Conservation (phyloP, 2,113 vertebrate species). For the Bos indicus region DNA sequence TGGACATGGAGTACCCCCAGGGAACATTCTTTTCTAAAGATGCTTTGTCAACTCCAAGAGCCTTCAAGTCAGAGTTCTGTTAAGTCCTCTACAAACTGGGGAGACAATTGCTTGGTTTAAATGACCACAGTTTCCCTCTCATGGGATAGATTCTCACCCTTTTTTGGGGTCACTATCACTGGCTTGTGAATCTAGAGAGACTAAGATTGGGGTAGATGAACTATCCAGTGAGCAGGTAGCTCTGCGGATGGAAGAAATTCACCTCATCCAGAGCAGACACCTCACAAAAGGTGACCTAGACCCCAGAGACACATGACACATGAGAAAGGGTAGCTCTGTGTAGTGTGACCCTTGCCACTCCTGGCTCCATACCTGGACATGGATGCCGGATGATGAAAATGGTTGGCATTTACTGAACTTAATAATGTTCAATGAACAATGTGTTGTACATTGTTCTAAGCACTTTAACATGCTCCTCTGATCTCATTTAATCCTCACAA, state of each 20-base stretch:
- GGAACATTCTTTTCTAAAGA: constrained; percentile 42
- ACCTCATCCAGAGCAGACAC: not conserved
- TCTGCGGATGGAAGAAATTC: not conserved
- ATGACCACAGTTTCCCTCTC: not conserved
- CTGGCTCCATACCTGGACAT: not conserved
- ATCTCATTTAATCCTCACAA: not conserved
- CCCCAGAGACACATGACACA: not conserved
- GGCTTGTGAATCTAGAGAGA: not conserved
- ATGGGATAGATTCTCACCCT: not conserved
- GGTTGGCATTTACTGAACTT: not conserved
- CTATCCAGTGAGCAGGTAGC: not conserved
- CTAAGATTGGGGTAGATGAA: not conserved
- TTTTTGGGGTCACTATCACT: not conserved
- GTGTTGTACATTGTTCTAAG: not conserved
- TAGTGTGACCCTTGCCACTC: not conserved
- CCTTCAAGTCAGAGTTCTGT: constrained; percentile 9
- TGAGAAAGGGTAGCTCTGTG: not conserved
- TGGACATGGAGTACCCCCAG: constrained; percentile 28
- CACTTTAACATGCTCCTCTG: not conserved
- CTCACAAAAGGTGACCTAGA: not conserved
- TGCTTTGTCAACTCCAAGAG: constrained; percentile 17
- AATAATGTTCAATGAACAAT: not conserved
- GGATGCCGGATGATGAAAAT: not conserved
- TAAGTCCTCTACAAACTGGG: not conserved
- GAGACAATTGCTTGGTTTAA: not conserved